Evolutionary conservation across 2,888 invertebrate genomes (phyloP).

Genomic region (Machimus atricapillus): DNA sequence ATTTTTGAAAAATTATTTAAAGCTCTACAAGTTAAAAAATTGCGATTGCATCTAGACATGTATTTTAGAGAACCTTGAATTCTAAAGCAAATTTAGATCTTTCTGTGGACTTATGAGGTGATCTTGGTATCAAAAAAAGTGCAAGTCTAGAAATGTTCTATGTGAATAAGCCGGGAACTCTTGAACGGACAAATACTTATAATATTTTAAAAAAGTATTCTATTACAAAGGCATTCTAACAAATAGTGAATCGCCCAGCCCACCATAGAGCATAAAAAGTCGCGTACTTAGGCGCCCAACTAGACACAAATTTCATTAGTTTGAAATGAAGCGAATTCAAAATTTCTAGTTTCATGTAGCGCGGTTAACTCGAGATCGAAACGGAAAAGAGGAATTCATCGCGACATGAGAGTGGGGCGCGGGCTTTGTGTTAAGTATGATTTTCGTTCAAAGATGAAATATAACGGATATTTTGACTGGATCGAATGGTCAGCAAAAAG

Average conservation of each 20-base stretch:
- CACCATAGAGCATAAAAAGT: no score
- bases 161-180: no score
- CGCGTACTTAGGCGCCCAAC: no score
- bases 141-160: no score
- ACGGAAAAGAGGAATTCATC: background rate
- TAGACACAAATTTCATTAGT: no score
- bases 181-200: no score
- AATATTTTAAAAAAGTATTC: no score
- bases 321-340: background rate
- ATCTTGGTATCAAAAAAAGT: background rate
- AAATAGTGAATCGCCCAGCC: no score
- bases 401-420: background rate
- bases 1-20: background rate
- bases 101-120: background rate
- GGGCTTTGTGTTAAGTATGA: background rate
- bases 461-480: slow-evolving; percentile 17
- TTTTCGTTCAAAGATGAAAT: background rate
- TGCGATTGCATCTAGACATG: no score
- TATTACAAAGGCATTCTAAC: no score
- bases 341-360: background rate
- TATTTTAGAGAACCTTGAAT: no score
- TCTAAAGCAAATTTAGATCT: no score
- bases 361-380: background rate
- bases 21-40: background rate
- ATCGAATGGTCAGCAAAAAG: background rate